Evolutionary conservation across 2,888 invertebrate species (phyloP), one percentile per base, ranked within the genome.

Genomic region (Ellobium chinense): DNA sequence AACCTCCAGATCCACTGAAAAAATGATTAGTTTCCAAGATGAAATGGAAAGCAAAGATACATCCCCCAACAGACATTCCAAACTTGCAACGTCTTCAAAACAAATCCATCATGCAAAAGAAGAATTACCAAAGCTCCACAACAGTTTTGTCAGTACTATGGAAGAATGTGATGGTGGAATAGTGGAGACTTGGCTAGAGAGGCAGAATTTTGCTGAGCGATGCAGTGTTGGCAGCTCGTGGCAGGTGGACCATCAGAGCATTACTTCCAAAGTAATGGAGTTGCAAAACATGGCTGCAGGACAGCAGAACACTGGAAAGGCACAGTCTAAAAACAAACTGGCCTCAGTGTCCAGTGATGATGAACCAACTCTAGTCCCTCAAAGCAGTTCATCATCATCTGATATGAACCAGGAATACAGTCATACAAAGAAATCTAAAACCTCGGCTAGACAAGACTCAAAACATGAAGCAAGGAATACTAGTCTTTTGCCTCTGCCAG

Each of bases 151-250:
- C 14, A 72, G 72, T 27, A 14, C 5, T 29, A 46, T 12, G 7
- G 46, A 46, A 46, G 46, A 46, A 4, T 34, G 21, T 7, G 29
- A 74, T 31, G 5, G 37, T 14, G 58, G 56, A 58, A 39, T 46
- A 39, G 74, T 74, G 18, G 46, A 62, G 39, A 74, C 63, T 14
- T 74, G 74, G 74, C 34, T 74, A 54, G 74, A 74, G 7, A 36
- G 46, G 3, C 62, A 74, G 31, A 63, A 74, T 34, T 74, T 74
- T 74, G 74, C 62, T 0, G 74, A 74, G 18, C 4, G 46, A 3
- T 12, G 24, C 36, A 73, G 37, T 60, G 14, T 73, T 9, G 34
- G 24, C 24, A 46, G 63, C n/a, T 46, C 63, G 2, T 58, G 58
- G 24, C 72, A 58, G 2, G 34, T 12, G n/a, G 72, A 72, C 34